Evolutionary conservation across 2,888 invertebrate species (phyloP).

Genomic region (Odontocolon sp.): DNA sequence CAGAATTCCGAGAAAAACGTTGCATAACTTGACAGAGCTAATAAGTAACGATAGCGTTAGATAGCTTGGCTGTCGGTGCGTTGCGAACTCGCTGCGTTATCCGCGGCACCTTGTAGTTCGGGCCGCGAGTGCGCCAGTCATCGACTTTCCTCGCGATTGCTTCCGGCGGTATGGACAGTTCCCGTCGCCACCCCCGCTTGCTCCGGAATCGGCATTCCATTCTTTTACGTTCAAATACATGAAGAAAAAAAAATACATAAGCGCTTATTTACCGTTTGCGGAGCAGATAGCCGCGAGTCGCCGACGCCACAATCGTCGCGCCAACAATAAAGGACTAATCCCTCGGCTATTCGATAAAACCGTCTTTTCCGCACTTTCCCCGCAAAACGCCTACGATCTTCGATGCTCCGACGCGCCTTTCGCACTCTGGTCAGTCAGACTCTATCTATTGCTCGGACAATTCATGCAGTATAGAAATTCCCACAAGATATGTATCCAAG

Average conservation of each 20-base stretch:
- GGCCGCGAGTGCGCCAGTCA: slow-evolving; percentile 57
- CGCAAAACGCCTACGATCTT: not conserved
- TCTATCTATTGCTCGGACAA: slow-evolving; percentile 16
- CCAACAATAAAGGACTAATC: slow-evolving; percentile 73
- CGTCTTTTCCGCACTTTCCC: slow-evolving; percentile 35
- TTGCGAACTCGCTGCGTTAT: slow-evolving; percentile 15
- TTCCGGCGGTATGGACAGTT: slow-evolving; percentile 62
- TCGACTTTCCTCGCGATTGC: slow-evolving; percentile 55
- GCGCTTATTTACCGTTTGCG: slow-evolving; percentile 67
- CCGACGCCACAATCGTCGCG: slow-evolving; percentile 66
- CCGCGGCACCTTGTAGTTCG: slow-evolving; percentile 25
- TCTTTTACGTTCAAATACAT: slow-evolving; percentile 65
- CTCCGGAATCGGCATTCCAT: slow-evolving; percentile 65
- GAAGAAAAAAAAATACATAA: slow-evolving; percentile 49
- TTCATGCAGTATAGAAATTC: not conserved
- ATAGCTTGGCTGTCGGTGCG: slow-evolving; percentile 3
- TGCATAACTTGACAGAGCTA: slow-evolving; percentile 34
- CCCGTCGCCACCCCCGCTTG: slow-evolving; percentile 6
- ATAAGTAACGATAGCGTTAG: slow-evolving; percentile 36
- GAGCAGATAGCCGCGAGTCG: slow-evolving; percentile 57
- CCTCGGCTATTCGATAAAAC: slow-evolving; percentile 71
- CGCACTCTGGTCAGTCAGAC: slow-evolving; percentile 5
- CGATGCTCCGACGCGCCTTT: not conserved
- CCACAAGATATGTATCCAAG: no score
- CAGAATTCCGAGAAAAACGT: slow-evolving; percentile 30